Evolutionary conservation across 2,113 vertebrate species (phyloP).

Genomic region (Oophaga pumilio): DNA sequence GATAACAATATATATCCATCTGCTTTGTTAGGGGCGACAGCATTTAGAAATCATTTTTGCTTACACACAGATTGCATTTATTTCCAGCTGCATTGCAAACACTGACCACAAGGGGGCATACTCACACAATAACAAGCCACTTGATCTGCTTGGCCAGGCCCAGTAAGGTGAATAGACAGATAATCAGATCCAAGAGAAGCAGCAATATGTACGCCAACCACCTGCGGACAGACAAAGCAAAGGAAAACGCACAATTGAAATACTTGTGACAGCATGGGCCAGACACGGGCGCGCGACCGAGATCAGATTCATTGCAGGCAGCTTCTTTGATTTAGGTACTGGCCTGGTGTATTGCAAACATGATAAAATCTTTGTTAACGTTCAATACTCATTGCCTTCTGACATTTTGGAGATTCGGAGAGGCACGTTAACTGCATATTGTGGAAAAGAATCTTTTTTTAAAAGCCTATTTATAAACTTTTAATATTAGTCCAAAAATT

Average conservation of each 20-base stretch:
- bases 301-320: conserved; percentile 14
- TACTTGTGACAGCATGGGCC: background rate
- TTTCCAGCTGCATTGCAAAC: background rate
- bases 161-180: conserved; percentile 88
- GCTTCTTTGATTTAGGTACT: background rate
- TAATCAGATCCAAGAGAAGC: conserved; percentile 83
- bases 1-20: background rate
- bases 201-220: conserved; percentile 87
- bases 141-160: conserved; percentile 89
- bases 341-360: background rate
- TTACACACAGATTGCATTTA: background rate
- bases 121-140: conserved; percentile 90
- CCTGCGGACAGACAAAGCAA: conserved; percentile 64
- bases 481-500: too few relatives aligned
- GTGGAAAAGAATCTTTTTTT: too few relatives aligned
- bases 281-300: background rate
- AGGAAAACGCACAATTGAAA: conserved; percentile 26
- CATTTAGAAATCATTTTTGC: background rate
- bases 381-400: background rate
- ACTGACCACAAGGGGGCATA: conserved; percentile 45
- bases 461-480: too few relatives aligned
- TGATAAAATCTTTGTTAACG: background rate
- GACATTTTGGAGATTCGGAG: too few relatives aligned
- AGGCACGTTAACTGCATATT: too few relatives aligned
- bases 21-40: background rate